A percentile compares a stretch with the other conserved stretches of the same genome.
These are phyloP conservation scores for Nixonia krombeini DNA, from an alignment of 1,140 invertebrate genomes.

Conservation along the genomic window DNA sequence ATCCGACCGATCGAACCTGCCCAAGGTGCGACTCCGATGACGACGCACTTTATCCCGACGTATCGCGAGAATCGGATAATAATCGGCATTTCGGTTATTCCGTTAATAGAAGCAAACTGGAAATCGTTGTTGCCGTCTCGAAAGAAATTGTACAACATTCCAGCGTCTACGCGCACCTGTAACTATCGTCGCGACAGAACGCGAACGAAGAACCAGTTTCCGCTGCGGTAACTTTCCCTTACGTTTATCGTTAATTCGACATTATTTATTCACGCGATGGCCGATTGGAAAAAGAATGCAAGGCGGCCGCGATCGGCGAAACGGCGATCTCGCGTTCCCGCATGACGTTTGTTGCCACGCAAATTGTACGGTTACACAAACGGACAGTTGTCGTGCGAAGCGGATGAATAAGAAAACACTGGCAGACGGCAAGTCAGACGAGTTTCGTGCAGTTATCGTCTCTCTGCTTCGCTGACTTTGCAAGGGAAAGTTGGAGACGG, in stretches of 20 bases:
- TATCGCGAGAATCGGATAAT: too few species aligned
- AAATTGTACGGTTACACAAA: constrained; percentile 48
- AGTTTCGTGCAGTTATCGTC: constrained; percentile 51
- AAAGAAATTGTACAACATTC: background rate
- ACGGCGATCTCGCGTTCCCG: constrained; percentile 16
- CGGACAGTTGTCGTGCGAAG: constrained; percentile 40
- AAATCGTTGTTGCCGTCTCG: too few species aligned
- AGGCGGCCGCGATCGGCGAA: constrained; percentile 10
- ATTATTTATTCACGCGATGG: constrained; percentile 29
- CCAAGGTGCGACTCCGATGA: too few species aligned
- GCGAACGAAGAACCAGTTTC: constrained; percentile 13
- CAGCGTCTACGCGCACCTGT: too few species aligned
- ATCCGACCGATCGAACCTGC: too few species aligned
- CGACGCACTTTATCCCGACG: too few species aligned
- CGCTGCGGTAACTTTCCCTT: constrained; percentile 16
- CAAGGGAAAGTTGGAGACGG: constrained; percentile 55
- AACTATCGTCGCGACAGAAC: background rate
- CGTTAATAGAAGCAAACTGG: too few species aligned
- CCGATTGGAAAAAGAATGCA: constrained; percentile 11
- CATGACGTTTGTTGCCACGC: constrained; percentile 38
- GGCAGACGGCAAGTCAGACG: constrained; percentile 46
- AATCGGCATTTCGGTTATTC: too few species aligned
- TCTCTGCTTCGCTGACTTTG: constrained; percentile 56
- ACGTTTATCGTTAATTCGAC: constrained; percentile 23
- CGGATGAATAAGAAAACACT: constrained; percentile 40